Conservation (phyloP, 2,113 vertebrate species). For the Ranitomeya variabilis region DNA sequence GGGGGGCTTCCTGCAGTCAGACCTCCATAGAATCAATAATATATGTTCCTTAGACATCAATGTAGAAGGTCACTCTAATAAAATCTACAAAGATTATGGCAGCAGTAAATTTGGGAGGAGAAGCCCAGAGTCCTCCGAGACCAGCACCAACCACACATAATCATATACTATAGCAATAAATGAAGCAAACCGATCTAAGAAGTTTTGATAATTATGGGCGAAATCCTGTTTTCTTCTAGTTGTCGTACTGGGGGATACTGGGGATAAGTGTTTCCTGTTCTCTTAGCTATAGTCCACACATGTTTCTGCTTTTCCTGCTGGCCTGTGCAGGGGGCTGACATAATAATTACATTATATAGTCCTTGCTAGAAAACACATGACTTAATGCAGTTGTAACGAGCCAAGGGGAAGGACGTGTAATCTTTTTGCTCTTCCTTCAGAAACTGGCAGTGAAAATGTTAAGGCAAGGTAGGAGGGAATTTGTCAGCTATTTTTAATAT, state of each 20-base stretch:
- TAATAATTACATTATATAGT: not conserved
- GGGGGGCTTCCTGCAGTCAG: no score
- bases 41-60: no score
- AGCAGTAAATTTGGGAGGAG: no score
- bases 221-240: not conserved
- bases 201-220: no score
- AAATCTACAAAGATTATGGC: no score
- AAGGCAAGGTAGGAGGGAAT: constrained; percentile 38
- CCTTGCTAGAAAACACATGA: not conserved
- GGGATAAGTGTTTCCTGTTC: not conserved
- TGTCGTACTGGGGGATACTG: not conserved
- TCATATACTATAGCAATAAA: no score
- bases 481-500: constrained; percentile 55
- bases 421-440: not conserved
- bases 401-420: not conserved
- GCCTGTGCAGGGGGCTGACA: not conserved
- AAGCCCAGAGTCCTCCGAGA: no score
- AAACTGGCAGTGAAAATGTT: constrained; percentile 12
- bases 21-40: no score
- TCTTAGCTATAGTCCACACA: not conserved
- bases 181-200: no score
- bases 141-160: no score
- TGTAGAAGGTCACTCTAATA: no score
- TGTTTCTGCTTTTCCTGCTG: not conserved
- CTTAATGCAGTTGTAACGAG: not conserved